Evolutionary conservation across 2,888 invertebrate genomes (phyloP), one percentile per base, ranked within the genome.

Genomic region (Cancer borealis): DNA sequence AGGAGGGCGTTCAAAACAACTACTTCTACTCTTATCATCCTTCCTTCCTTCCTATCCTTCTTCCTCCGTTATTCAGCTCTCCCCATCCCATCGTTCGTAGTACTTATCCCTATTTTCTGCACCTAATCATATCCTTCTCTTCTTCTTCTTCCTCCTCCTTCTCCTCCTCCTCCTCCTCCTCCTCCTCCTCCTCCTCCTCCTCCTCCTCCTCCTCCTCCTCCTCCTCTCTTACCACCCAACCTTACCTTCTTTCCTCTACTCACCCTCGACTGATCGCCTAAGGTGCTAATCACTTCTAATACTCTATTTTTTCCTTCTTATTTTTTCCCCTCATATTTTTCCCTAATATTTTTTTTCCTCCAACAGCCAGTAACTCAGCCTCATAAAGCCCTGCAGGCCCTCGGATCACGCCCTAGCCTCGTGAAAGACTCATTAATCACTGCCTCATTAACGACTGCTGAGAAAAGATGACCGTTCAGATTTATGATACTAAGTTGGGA

Each of bases 401-500:
- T 26, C n/a, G 73, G 73, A 73, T 73, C 73, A 73, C 73, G 73
- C 73, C 73, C 26, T 26, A 73, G 8, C 26, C 73, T 73, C 73
- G 26, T 26, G 8, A 73, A 73, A n/a, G 73, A 73, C 73, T 73
- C 73, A 73, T 73, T 73, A 73, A 73, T 73, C 73, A 73, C 73
- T 73, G 73, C n/a, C 73, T 73, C 73, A 73, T 73, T 73, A 73
- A 73, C 26, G 73, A n/a, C 73, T 10, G 26, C 26, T n/a, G 26
- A 26, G 73, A 73, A 73, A 73, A 73, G 26, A 73, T 73, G 73
- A 73, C 73, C 73, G 73, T 73, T 73, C 73, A 73, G 26, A 73
- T 73, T 73, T 73, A 73, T 26, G 73, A 73, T 26, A 26, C 73
- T 73, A 73, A 26, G n/a, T 73, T 73, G 73, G 73, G 26, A 26